Conservation (phyloP, 2,888 invertebrate species). For the Luffia ferchaultella region DNA sequence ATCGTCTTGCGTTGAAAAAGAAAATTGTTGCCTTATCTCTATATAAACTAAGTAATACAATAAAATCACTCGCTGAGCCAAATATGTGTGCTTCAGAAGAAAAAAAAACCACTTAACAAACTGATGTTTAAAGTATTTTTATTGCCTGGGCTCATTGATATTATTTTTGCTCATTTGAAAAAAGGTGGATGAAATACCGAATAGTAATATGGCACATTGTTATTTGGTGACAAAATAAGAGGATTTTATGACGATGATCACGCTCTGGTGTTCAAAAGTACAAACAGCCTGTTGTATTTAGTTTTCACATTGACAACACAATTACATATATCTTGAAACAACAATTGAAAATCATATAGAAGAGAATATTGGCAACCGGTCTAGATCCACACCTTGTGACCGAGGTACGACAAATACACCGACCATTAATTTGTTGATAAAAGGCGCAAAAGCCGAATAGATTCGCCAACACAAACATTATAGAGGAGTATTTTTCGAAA, state of each 20-base stretch:
- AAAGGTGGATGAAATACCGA: slow-evolving; percentile 7
- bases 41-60: too few species aligned
- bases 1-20: slow-evolving; percentile 4
- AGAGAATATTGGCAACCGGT: neutral
- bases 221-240: neutral
- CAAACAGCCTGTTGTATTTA: slow-evolving; percentile 14
- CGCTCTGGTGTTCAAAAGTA: slow-evolving; percentile 12
- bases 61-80: too few species aligned
- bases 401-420: neutral
- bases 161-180: too few species aligned
- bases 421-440: neutral
- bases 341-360: slow-evolving; percentile 2
- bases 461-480: neutral
- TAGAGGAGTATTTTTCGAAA: neutral
- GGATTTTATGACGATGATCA: slow-evolving; percentile 4
- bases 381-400: neutral
- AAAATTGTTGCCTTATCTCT: slow-evolving; percentile 12
- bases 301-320: slow-evolving; percentile 8
- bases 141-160: too few species aligned
- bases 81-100: too few species aligned
- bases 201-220: neutral
- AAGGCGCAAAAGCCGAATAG: neutral
- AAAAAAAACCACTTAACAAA: slow-evolving; percentile 9
- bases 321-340: slow-evolving; percentile 6
- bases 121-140: too few species aligned